Evolutionary conservation across 2,797 vertebrate species (phyloP).

Genomic region (Zenarchopterus dispar): DNA sequence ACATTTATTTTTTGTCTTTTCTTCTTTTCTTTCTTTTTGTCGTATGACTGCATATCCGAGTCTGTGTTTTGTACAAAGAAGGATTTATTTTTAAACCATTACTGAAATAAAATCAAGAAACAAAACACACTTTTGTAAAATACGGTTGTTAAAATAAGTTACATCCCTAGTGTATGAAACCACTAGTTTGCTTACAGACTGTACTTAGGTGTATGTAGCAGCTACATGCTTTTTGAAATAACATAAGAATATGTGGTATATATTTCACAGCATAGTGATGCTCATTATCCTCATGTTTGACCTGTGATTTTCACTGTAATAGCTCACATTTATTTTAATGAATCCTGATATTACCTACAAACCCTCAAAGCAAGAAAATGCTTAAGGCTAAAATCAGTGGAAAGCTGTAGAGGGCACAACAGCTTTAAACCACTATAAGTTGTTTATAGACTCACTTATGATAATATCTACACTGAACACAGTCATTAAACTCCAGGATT

Average conservation of each 20-base stretch:
- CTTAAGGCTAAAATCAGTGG: conserved; percentile 43
- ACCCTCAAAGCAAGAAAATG: conserved; percentile 38
- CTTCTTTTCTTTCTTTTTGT: too few species aligned
- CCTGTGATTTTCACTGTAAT: conserved; percentile 43
- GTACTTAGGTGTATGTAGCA: not conserved
- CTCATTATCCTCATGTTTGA: conserved; percentile 13
- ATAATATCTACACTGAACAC: conserved; percentile 58
- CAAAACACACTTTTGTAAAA: too few species aligned
- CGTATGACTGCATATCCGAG: too few species aligned
- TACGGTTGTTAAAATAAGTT: too few species aligned
- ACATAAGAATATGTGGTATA: not conserved
- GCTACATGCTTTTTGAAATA: conserved; percentile 13
- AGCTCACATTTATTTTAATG: conserved; percentile 41
- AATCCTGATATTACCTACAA: conserved; percentile 45
- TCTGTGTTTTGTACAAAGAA: too few species aligned
- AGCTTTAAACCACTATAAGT: conserved; percentile 54
- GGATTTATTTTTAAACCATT: too few species aligned
- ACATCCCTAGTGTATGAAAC: too few species aligned
- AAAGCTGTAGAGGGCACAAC: conserved; percentile 40
- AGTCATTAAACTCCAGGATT: conserved; percentile 56
- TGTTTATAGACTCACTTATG: conserved; percentile 58
- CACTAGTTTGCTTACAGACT: too few species aligned
- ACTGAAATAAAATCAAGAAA: too few species aligned
- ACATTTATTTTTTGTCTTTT: too few species aligned
- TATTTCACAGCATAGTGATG: conserved; percentile 7